These are phyloP conservation scores for Augochlora pura DNA, from an alignment of 1,140 invertebrate genomes.

Conservation along the genomic window DNA sequence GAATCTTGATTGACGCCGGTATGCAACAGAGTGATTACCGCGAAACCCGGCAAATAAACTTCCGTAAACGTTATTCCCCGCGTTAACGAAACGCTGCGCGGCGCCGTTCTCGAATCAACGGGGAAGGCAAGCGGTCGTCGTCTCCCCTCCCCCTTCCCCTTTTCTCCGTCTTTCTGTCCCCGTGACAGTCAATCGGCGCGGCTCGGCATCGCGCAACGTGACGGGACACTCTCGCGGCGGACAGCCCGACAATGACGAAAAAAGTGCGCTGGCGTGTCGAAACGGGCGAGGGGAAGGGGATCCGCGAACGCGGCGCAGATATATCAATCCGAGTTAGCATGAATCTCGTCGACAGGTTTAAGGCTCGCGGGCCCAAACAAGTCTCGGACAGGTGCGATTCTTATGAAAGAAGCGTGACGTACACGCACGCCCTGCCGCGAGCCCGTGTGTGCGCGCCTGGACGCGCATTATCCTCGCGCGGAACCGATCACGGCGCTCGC, in stretches of 20 bases:
- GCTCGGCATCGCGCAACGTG: not conserved
- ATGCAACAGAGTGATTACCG: not conserved
- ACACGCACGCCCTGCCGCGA: not conserved
- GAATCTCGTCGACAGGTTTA: constrained; percentile 70
- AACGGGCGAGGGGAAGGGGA: constrained; percentile 16
- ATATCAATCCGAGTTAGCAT: constrained; percentile 68
- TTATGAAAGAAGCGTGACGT: constrained; percentile 57
- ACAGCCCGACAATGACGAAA: constrained; percentile 13
- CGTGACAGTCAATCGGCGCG: constrained; percentile 19
- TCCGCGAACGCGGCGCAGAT: constrained; percentile 58
- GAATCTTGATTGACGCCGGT: not conserved
- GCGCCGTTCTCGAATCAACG: not conserved
- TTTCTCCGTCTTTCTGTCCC: not conserved
- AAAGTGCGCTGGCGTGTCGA: constrained; percentile 24
- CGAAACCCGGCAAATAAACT: not conserved
- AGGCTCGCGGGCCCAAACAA: constrained; percentile 58
- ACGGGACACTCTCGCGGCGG: not conserved
- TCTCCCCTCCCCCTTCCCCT: too few relatives aligned
- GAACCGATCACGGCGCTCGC: constrained; percentile 12
- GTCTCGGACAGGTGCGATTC: constrained; percentile 66
- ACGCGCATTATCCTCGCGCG: constrained; percentile 29
- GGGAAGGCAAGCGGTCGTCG: not conserved
- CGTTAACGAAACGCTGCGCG: not conserved
- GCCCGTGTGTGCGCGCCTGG: not conserved
- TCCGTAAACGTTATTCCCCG: not conserved